Evolutionary conservation across 2,113 vertebrate genomes (phyloP), one percentile per base, ranked within the genome.

Genomic region (Cyanoderma ruficeps): DNA sequence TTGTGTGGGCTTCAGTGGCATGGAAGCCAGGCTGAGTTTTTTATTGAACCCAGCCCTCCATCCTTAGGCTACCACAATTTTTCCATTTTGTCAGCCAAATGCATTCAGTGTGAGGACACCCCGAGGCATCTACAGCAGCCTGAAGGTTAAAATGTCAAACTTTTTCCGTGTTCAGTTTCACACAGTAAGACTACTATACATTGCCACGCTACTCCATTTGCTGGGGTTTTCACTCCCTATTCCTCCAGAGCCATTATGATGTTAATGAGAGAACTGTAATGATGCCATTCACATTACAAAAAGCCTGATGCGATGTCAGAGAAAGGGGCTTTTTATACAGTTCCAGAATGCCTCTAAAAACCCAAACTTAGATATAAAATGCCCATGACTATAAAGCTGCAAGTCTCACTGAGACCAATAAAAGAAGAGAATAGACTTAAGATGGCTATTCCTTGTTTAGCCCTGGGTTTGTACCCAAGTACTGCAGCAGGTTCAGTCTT

Each of bases 281-380:
- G 96, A 97, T 96, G 96, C 96, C 96, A 96, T 96, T 97, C 96
- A 97, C 95, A 83, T 93, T 92, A 94, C 59, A 95, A 97, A 91
- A 91, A 96, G 94, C 83, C 83, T 86, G 92, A 84, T 96, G 86
- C 42, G 4, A 93, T 77, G 86, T 90, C 95, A 96, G 88, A 96
- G 93, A 96, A 97, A 97, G 93, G 83, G 53, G 87, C 94, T 96
- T 87, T 97, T 97, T 96, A 94, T 95, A 78, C 93, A 71, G 46
- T 80, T 96, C 92, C 85, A 95, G 95, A 93, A 94, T 50, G 93
- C 90, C 79, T 94, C 76, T 89, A 80, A 95, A 93, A 96, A 14
- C 63, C 75, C 55, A 90, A 97, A 96, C 88, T 96, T 94, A 79
- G 52, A 94, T 94, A 95, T 92, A 74, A 96, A 97, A 96, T 71